Percentiles rank a stretch among this genome's conserved stretches.
Conservation (phyloP, 92 coral and sea anemone species). For the Porites evermanni region DNA sequence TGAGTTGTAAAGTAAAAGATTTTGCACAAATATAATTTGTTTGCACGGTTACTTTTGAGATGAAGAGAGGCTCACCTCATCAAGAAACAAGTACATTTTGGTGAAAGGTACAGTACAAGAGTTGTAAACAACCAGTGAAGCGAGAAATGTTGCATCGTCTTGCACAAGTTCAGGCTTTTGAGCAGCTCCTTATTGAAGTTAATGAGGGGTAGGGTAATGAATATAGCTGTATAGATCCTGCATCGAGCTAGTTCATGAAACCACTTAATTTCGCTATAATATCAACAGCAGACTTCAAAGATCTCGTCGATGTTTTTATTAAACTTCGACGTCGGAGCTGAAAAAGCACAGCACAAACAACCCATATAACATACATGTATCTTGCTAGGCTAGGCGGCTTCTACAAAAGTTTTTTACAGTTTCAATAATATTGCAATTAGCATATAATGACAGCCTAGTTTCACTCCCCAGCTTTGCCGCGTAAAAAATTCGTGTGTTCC, state of each 20-base stretch:
- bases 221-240: slow-evolving; percentile 3
- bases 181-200: slow-evolving; percentile 1
- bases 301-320: background rate
- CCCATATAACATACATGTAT: no score
- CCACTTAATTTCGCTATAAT: background rate
- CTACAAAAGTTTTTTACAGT: no score
- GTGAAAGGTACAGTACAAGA: background rate
- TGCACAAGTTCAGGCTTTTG: background rate
- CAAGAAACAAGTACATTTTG: background rate
- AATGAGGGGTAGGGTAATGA: slow-evolving; percentile 12
- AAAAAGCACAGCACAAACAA: background rate
- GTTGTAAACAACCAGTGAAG: background rate
- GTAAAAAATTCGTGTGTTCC: background rate
- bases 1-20: no score
- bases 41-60: background rate
- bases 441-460: background rate
- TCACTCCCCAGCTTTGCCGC: background rate
- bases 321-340: background rate
- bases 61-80: background rate
- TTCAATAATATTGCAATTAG: background rate
- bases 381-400: no score
- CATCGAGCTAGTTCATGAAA: slow-evolving; percentile 11
- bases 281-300: background rate
- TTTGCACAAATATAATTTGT: background rate
- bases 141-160: background rate